phyloP scores from a whole-genome alignment of 53 echinoderm and acorn worm species.

The Henricia sp. region DNA sequence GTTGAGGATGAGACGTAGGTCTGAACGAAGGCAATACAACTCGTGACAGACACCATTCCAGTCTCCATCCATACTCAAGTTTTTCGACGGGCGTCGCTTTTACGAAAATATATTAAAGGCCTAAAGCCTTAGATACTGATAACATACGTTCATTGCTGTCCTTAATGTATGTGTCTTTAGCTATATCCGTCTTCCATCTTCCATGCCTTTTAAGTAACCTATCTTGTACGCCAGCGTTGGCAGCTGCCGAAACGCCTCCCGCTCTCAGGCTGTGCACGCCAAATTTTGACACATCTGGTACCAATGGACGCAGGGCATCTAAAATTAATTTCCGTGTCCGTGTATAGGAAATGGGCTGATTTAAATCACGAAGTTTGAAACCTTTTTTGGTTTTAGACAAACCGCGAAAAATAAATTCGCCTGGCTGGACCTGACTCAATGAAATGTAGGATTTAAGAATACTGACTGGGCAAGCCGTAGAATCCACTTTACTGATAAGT shows the following conservation, averaged over 20 bases:
- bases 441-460: slow-evolving; percentile 24
- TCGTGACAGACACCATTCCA: slow-evolving; percentile 21
- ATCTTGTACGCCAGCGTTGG: slow-evolving; percentile 16
- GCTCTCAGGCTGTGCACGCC: slow-evolving; percentile 45
- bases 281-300: slow-evolving; percentile 32
- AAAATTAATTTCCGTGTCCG: slow-evolving; percentile 19
- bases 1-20: slow-evolving; percentile 24
- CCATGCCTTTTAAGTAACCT: slow-evolving; percentile 30
- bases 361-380: slow-evolving; percentile 16
- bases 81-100: neutral
- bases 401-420: neutral
- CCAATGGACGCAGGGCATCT: slow-evolving; percentile 30
- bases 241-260: slow-evolving; percentile 28
- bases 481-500: slow-evolving; percentile 8
- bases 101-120: neutral
- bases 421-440: neutral
- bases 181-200: slow-evolving; percentile 21
- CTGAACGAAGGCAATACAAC: slow-evolving; percentile 18
- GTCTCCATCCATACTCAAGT: neutral
- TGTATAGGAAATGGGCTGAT: slow-evolving; percentile 13
- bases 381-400: slow-evolving; percentile 27
- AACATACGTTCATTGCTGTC: neutral
- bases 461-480: slow-evolving; percentile 4
- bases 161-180: slow-evolving; percentile 26
- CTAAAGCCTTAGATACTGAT: neutral